phyloP scores from a whole-genome alignment of 1,140 invertebrate genomes.

The Oscheius sp. region DNA sequence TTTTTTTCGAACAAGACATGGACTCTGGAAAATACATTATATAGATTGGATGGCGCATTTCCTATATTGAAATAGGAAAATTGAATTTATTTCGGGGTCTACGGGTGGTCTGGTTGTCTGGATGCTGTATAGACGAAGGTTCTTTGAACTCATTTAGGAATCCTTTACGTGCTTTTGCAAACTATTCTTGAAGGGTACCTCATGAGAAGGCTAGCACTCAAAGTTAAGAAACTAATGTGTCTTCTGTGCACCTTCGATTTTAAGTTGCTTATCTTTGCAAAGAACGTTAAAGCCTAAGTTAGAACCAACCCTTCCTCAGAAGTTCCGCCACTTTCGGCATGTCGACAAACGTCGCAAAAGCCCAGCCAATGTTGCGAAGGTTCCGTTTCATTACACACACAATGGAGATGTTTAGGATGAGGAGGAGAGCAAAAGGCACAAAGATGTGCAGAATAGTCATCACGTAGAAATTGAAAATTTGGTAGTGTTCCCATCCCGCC shows the following conservation, averaged over 20 bases:
- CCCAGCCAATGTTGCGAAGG: conserved; percentile 27
- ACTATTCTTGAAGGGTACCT: background rate
- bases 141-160: background rate
- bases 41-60: background rate
- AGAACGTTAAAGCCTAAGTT: no score
- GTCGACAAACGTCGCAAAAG: conserved; percentile 35
- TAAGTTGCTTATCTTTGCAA: background rate
- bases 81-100: background rate
- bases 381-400: conserved; percentile 48
- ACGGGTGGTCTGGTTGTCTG: background rate
- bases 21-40: conserved; percentile 41
- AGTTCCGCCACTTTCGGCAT: conserved; percentile 44
- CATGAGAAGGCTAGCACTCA: background rate
- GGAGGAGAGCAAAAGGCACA: conserved; percentile 46
- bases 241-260: background rate
- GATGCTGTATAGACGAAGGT: background rate
- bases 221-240: background rate
- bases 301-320: conserved; percentile 20
- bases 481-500: conserved; percentile 39
- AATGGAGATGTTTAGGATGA: conserved; percentile 45
- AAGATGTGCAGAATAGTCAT: conserved; percentile 47
- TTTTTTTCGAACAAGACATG: conserved; percentile 23
- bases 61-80: background rate
- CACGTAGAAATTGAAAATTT: conserved; percentile 51
- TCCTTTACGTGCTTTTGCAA: background rate